A percentile compares a stretch with the other conserved stretches of the same genome.
phyloP scores from a whole-genome alignment of 2,113 vertebrate species.

The Corvus cornix region DNA sequence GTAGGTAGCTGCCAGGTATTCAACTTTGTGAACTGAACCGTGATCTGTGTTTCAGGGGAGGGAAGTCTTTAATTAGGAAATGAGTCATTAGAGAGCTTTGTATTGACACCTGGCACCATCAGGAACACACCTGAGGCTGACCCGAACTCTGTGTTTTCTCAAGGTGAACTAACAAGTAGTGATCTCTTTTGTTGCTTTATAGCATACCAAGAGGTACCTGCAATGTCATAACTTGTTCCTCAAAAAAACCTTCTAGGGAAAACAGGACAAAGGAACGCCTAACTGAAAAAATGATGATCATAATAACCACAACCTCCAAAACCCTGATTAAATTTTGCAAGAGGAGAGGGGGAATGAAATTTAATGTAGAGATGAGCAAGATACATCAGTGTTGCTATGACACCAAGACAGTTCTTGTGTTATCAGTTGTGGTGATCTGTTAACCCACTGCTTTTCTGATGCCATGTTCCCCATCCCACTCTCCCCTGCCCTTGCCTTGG shows the following conservation, averaged over 20 bases:
- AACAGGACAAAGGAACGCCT: background rate
- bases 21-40: background rate
- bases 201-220: background rate
- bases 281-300: background rate
- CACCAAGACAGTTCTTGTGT: background rate
- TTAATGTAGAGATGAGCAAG: background rate
- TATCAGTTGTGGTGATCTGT: background rate
- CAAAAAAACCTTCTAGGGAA: background rate
- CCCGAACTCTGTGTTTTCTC: background rate
- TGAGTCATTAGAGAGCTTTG: background rate
- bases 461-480: too few species aligned
- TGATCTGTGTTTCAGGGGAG: background rate
- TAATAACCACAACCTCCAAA: background rate
- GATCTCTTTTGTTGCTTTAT: background rate
- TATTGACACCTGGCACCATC: background rate
- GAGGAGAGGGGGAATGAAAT: background rate
- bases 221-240: background rate
- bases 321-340: background rate
- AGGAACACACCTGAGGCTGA: background rate
- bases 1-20: background rate
- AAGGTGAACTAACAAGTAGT: background rate
- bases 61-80: conserved; percentile 19
- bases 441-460: too few species aligned
- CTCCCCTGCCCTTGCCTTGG: too few species aligned
- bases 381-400: background rate